Evolutionary conservation across 2,888 invertebrate genomes (phyloP).

Genomic region (Hesperia comma): DNA sequence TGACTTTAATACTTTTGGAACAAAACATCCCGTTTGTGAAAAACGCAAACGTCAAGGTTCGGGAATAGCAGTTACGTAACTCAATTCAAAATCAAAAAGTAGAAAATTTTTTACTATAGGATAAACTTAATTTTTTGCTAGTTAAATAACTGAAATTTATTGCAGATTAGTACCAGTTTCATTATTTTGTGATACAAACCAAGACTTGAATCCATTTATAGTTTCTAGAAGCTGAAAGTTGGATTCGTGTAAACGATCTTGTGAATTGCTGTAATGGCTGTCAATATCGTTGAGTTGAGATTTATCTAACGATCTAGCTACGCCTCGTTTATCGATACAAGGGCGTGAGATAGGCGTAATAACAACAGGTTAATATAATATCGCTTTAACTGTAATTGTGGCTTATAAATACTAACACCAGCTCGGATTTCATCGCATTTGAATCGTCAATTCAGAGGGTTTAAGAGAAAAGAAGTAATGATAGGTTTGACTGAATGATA

Average conservation of each 20-base stretch:
- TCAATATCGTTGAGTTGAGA: slow-evolving; percentile 23
- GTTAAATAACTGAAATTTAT: too few species aligned
- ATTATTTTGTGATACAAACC: neutral
- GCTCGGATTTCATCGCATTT: neutral
- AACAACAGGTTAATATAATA: slow-evolving; percentile 3
- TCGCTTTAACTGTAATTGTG: neutral
- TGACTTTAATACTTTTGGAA: too few species aligned
- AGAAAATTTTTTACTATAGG: too few species aligned
- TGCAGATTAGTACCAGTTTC: too few species aligned
- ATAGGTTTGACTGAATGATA: too few species aligned
- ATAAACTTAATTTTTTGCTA: too few species aligned
- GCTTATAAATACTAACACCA: neutral
- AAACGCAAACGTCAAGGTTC: too few species aligned
- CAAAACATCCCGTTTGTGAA: too few species aligned
- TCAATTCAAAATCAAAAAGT: too few species aligned
- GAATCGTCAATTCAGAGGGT: too few species aligned
- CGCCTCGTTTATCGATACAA: slow-evolving; percentile 28
- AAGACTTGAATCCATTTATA: neutral
- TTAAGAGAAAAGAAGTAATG: too few species aligned
- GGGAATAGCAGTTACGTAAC: too few species aligned
- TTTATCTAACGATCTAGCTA: slow-evolving; percentile 29
- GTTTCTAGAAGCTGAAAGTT: neutral
- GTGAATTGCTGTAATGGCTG: slow-evolving; percentile 28
- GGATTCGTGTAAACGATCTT: slow-evolving; percentile 29
- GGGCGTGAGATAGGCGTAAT: slow-evolving; percentile 19